These are phyloP conservation scores for Malacosoma neustria DNA, from an alignment of 2,888 invertebrate species.

Conservation along the genomic window DNA sequence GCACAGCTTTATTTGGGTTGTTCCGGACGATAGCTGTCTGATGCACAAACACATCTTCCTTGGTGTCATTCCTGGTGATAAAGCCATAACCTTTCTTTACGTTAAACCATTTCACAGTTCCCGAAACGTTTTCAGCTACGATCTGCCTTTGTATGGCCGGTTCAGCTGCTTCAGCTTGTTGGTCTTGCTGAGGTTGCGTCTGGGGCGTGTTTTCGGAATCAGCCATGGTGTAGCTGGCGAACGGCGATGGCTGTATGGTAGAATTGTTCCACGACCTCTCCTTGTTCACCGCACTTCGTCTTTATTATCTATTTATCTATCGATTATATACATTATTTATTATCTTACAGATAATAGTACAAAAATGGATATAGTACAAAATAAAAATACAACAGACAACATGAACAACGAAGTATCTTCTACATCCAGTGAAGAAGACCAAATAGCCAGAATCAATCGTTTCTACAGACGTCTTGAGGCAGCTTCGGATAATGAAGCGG, in stretches of 20 bases:
- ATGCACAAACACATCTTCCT: constrained; percentile 99
- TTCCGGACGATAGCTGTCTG: constrained; percentile 98
- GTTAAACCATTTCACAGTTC: constrained; percentile 99
- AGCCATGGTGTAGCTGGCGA: no score
- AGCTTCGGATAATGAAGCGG: constrained; percentile 47
- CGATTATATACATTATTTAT: not conserved
- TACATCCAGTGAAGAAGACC: constrained; percentile 46
- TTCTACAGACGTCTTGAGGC: constrained; percentile 42
- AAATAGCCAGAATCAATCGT: constrained; percentile 26
- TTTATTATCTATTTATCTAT: not conserved
- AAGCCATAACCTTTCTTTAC: constrained; percentile 99
- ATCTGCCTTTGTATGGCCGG: no score
- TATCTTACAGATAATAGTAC: not conserved
- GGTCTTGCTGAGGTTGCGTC: not conserved
- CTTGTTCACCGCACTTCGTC: no score
- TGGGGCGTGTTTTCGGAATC: no score
- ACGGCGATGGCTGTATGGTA: no score
- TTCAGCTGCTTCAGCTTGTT: no score
- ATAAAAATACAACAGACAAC: constrained; percentile 24
- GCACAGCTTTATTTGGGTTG: constrained; percentile 98
- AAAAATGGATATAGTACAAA: constrained; percentile 52
- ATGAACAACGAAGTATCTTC: constrained; percentile 57
- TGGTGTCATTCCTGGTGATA: constrained; percentile 99
- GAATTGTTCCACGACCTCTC: not conserved
- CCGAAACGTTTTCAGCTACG: constrained; percentile 97